These are phyloP conservation scores for Nasua narica DNA, from an alignment of 2,797 vertebrate genomes.

Conservation along the genomic window DNA sequence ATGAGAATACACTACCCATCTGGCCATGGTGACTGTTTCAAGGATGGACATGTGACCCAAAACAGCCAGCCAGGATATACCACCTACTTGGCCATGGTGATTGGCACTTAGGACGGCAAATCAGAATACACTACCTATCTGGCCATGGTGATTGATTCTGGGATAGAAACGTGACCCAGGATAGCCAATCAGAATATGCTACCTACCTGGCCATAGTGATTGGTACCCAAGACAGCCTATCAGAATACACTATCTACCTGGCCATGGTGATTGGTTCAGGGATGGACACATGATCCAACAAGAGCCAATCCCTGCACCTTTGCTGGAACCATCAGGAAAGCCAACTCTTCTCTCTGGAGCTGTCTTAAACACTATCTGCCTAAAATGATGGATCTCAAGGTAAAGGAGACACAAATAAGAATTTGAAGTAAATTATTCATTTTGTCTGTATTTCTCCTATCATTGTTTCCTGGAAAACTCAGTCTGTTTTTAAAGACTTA, in stretches of 20 bases:
- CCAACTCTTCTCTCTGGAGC: neutral
- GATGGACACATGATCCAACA: neutral
- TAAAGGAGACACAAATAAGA: neutral
- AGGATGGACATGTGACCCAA: no score
- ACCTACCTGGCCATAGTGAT: neutral
- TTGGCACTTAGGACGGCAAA: neutral
- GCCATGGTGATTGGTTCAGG: neutral
- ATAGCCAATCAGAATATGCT: neutral
- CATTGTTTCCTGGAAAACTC: neutral
- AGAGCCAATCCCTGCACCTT: neutral
- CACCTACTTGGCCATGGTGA: neutral
- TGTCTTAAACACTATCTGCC: neutral
- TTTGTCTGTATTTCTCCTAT: neutral
- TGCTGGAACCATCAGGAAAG: neutral
- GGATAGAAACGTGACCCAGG: no score
- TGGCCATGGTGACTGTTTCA: neutral
- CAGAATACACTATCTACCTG: neutral
- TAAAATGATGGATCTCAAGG: neutral
- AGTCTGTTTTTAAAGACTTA: neutral
- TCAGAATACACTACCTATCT: neutral
- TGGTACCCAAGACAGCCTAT: neutral
- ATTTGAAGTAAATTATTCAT: conserved; percentile 13
- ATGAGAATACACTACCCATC: neutral
- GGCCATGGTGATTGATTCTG: no score
- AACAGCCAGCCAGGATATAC: neutral